Evolutionary conservation across 2,888 invertebrate genomes (phyloP).

Genomic region (Acanthosepion esculentum): DNA sequence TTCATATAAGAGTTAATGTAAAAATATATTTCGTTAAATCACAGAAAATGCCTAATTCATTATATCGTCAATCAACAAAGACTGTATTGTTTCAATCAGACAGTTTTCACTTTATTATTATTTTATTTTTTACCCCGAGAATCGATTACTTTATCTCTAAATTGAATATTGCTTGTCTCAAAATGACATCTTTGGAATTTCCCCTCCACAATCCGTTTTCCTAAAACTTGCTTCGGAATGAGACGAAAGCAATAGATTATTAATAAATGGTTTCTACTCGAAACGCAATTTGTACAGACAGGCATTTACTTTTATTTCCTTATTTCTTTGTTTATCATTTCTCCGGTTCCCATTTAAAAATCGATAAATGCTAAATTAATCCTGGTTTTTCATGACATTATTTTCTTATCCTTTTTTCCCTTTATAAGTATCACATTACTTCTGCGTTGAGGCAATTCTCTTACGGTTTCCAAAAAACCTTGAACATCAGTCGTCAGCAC

Average conservation of each 20-base stretch:
- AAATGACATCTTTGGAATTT: neutral
- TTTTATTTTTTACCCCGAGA: neutral
- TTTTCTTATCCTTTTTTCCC: no score
- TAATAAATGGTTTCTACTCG: neutral
- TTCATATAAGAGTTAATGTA: neutral
- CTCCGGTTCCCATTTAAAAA: no score
- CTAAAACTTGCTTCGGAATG: neutral
- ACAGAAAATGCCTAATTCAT: no score
- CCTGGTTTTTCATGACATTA: no score
- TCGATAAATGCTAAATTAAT: no score
- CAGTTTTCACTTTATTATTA: neutral
- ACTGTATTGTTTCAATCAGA: neutral
- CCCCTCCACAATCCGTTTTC: neutral
- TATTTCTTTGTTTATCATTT: no score
- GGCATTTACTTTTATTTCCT: neutral
- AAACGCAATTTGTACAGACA: neutral
- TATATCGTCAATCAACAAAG: neutral
- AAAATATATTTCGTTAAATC: no score
- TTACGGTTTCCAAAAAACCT: no score
- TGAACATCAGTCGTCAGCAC: no score
- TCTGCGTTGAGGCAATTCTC: no score
- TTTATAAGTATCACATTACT: no score
- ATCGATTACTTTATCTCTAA: neutral
- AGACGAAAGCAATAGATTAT: neutral
- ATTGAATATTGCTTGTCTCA: neutral